These are phyloP conservation scores for Kobus ellipsiprymnus DNA, from an alignment of 2,113 vertebrate genomes.

Conservation along the genomic window DNA sequence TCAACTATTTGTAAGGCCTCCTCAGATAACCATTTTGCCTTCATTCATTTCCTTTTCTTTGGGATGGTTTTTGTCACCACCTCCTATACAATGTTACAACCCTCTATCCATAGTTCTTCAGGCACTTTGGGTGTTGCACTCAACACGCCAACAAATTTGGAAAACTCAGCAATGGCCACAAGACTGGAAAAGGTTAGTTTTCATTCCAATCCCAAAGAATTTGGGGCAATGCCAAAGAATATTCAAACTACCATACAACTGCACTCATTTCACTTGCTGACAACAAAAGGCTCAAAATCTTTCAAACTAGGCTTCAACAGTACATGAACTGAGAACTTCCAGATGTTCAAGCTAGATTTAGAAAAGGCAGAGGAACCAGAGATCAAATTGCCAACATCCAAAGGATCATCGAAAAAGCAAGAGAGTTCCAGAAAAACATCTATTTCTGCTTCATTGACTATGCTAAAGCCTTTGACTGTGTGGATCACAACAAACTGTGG, in stretches of 20 bases:
- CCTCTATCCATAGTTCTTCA: neutral
- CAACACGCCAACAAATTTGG: neutral
- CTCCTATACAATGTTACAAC: neutral
- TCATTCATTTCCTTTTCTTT: neutral
- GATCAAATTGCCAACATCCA: neutral
- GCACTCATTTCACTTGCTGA: neutral
- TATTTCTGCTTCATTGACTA: neutral
- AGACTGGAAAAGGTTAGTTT: neutral
- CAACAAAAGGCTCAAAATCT: neutral
- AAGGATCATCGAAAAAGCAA: neutral
- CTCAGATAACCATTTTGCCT: neutral
- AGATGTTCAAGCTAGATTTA: neutral
- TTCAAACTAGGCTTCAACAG: neutral
- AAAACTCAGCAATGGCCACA: neutral
- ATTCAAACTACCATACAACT: neutral
- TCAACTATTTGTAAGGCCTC: neutral
- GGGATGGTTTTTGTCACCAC: neutral
- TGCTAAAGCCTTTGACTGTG: neutral
- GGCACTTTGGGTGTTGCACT: neutral
- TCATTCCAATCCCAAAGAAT: neutral
- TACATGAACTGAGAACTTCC: neutral
- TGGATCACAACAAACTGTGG: neutral
- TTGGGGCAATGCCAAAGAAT: neutral
- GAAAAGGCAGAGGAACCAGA: neutral
- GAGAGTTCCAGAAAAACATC: neutral